Base-by-base conservation (phyloP, 2,113 vertebrate genomes). In the Chaenocephalus aceratus region DNA sequence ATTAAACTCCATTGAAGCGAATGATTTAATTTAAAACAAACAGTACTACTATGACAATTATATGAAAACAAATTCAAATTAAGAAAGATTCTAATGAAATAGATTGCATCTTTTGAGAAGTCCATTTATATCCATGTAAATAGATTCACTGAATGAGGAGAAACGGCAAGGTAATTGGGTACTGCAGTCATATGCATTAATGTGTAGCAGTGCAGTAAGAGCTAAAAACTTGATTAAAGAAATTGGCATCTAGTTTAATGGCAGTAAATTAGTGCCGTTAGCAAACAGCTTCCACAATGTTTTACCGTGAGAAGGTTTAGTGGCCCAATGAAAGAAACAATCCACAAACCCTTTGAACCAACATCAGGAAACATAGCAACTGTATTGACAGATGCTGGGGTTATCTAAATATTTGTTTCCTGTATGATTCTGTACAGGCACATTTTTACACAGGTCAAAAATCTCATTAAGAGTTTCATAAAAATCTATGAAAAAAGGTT, bases 201-300 rank as follows among this genome's bases (percentile, higher is more conserved):
- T 30, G 30, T 30, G 30, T 30, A 30, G 30, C 30, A 30, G 30
- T 30, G 30, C 30, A 69, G 7, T 41, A 41, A 41, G 36, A 41
- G 36, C 36, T 41, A 8, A 41, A 4, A 1, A 41, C 36, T 68
- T 53, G 54, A 64, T 30, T 23, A 6, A 18, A 80, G 14, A 30
- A 59, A 75, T 2, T 60, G 41, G 34, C 26, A n/a, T 76, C 30
- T 36, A 4, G 23, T 61, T 60, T 64, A 75, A 63, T 57, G 53
- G 56, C n/a, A 44, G 61, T 44, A 65, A 75, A 80, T 85, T 46
- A 66, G 36, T 15, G 23, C 9, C 41, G 75, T 71, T 48, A 18
- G 65, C 75, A 41, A 82, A 51, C 30, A 61, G 62, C 58, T 59
- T 79, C 46, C 45, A 36, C 12, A 41, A 54, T 23, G n/a, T 30